Evolutionary conservation across 2,797 vertebrate genomes (phyloP).

Genomic region (Silurus aristotelis): DNA sequence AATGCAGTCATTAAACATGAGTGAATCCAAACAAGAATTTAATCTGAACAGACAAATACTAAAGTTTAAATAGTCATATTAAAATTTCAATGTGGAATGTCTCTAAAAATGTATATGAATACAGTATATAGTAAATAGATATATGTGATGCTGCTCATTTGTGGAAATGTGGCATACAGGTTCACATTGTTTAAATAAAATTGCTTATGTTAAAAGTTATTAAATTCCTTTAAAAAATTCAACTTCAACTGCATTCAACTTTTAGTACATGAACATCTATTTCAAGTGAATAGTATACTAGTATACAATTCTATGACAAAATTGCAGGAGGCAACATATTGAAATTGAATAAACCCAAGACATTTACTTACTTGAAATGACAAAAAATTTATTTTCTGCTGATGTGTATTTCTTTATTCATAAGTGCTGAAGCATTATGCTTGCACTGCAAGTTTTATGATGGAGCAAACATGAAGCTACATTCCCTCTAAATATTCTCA

Average conservation of each 20-base stretch:
- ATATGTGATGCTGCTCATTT: not conserved
- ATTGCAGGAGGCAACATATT: not conserved
- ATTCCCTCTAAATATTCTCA: slow-evolving; percentile 23
- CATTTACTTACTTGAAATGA: not conserved
- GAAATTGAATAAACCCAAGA: not conserved
- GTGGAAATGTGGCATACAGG: not conserved
- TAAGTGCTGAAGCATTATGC: slow-evolving; percentile 17
- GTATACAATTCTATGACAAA: not conserved
- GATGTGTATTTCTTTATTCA: slow-evolving; percentile 32
- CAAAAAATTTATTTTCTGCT: slow-evolving; percentile 13
- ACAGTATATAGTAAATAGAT: not conserved
- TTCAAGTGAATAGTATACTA: not conserved
- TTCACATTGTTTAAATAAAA: not conserved
- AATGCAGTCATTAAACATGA: not conserved
- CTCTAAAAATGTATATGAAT: not conserved
- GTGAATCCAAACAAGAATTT: not conserved
- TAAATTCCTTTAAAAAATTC: not conserved
- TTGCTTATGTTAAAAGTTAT: not conserved
- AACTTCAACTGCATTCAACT: not conserved
- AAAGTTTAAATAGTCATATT: not conserved
- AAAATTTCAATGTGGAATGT: not conserved
- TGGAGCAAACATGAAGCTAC: slow-evolving; percentile 10
- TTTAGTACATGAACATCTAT: not conserved
- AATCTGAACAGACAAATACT: not conserved
- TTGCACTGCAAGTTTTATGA: slow-evolving; percentile 29